phyloP scores from a whole-genome alignment of 2,113 vertebrate genomes.

The Recurvirostra avosetta region DNA sequence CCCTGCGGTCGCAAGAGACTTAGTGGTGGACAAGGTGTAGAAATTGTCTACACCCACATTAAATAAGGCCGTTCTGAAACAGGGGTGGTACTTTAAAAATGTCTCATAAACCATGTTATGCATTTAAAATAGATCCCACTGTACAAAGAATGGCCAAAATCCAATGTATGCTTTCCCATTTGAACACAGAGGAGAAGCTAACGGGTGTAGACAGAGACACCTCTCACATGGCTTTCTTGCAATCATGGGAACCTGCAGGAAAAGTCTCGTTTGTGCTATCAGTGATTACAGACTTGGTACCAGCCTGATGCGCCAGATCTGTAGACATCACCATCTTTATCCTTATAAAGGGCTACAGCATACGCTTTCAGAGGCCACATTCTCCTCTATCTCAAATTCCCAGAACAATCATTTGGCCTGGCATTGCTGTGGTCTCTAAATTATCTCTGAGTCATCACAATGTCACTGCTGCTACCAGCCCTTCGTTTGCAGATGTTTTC shows the following conservation, averaged over 20 bases:
- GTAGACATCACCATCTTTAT: not conserved
- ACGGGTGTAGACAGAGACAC: not conserved
- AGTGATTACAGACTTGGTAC: not conserved
- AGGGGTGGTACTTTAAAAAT: not conserved
- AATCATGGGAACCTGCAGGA: not conserved
- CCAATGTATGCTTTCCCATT: not conserved
- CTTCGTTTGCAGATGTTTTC: not conserved
- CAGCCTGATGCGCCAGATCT: not conserved
- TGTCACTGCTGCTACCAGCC: not conserved
- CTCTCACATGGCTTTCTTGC: not conserved
- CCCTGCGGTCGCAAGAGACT: not conserved
- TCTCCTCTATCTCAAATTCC: not conserved
- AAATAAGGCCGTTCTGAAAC: not conserved
- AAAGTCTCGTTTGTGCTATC: accelerated
- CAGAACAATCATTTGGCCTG: not conserved
- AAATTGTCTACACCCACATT: not conserved
- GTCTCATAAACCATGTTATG: not conserved
- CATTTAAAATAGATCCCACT: not conserved
- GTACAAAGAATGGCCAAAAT: not conserved
- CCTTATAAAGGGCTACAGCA: not conserved
- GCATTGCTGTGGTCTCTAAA: not conserved
- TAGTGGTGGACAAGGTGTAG: not conserved
- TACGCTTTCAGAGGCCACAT: not conserved
- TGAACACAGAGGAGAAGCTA: not conserved
- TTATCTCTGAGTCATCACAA: slow-evolving; percentile 37